Evolutionary conservation across 2,888 invertebrate species (phyloP), one percentile per base, ranked within the genome.

Genomic region (Tiphia femorata): DNA sequence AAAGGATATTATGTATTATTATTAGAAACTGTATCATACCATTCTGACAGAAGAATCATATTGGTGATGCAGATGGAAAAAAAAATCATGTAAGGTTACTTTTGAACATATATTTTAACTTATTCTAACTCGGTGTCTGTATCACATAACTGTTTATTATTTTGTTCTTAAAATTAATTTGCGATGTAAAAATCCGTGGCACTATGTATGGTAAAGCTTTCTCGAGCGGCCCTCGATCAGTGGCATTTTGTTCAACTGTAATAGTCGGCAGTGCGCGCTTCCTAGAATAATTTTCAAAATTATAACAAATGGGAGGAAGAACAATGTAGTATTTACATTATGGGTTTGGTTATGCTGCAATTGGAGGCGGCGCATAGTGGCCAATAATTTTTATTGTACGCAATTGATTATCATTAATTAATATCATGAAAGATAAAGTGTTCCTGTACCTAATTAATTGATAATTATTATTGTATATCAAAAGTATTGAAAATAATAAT

Each of bases 371-470:
- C 46, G 62, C 62, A n/a, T n/a, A 64, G 60, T 65, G 54, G 54
- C 61, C 64, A 62, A 64, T 62, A 59, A 64, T 68, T 69, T 72
- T 61, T 58, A 73, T 73, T 70, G 51, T 72, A 75, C 56, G 62
- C 70, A 72, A 72, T 73, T 77, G 54, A 76, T 76, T 69, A 79
- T 73, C 65, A 75, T 77, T 70, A 66, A 70, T 75, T 70, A 73
- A 75, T 77, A 77, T 79, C 73, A 77, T 75, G 77, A 79, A 77
- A 71, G 72, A 77, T 76, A 73, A 80, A 81, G 80, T 81, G 81
- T 82, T 82, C 80, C 81, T 81, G 81, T 82, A 82, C 77, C 80
- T 82, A 78, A 80, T 79, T 79, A 78, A 79, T 80, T 75, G 69
- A 72, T 73, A 62, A 72, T 78, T 72, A 78, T 77, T 77, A 78